Evolutionary conservation across 2,888 invertebrate genomes (phyloP).

Genomic region (Polyommatus icarus): DNA sequence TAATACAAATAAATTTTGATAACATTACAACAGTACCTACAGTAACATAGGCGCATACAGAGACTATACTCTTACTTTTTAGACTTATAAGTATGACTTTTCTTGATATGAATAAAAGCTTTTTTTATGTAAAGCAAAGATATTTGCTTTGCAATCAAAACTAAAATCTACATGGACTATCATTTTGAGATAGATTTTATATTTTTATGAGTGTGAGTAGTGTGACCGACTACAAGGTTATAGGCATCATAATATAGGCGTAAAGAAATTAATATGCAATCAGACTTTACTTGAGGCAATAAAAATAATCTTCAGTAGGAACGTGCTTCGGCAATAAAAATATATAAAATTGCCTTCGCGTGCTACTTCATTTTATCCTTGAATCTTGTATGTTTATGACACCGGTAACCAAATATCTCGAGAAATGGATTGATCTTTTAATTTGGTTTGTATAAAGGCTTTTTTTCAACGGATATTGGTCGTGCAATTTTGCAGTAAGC

Average conservation of each 20-base stretch:
- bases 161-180: neutral
- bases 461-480: neutral
- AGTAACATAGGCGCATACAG: too few relatives aligned
- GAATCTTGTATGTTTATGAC: neutral
- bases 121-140: neutral
- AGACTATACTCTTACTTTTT: too few relatives aligned
- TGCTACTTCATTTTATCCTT: constrained; percentile 23
- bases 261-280: constrained; percentile 21
- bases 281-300: neutral
- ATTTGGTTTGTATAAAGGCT: neutral
- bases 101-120: neutral
- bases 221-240: neutral
- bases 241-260: neutral
- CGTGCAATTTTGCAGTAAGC: too few relatives aligned
- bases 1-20: neutral
- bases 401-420: neutral
- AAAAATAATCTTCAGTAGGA: neutral
- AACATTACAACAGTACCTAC: too few relatives aligned
- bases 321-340: constrained; percentile 14
- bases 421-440: neutral
- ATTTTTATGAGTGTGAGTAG: neutral
- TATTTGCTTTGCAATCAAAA: neutral
- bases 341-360: constrained; percentile 14
- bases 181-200: neutral
- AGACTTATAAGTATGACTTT: too few relatives aligned